Conservation (phyloP, 2,888 invertebrate genomes). For the Drosophila atripex region DNA sequence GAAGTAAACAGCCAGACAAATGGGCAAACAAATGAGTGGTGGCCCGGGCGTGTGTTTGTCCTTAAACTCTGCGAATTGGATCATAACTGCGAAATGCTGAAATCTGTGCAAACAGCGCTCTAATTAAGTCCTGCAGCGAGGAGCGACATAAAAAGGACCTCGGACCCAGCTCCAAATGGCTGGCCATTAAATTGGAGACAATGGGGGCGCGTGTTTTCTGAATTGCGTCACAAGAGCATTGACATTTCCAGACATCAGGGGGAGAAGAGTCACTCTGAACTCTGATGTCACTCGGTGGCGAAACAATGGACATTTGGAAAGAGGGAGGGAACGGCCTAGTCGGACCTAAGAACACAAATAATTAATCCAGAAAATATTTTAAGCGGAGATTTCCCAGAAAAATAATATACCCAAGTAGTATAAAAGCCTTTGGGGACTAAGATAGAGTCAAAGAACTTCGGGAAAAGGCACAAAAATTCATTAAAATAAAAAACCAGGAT, state of each 20-base stretch:
- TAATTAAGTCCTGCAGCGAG: constrained; percentile 79
- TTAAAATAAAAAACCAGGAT: neutral
- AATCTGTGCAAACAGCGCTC: constrained; percentile 79
- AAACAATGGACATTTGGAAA: neutral
- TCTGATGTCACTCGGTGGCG: constrained; percentile 23
- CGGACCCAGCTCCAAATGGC: constrained; percentile 40
- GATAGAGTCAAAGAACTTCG: neutral
- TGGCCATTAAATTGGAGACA: constrained; percentile 51
- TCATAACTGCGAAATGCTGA: constrained; percentile 74
- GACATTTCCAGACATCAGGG: neutral
- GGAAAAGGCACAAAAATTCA: constrained; percentile 2
- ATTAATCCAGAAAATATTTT: too few relatives aligned
- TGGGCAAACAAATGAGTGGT: constrained; percentile 73
- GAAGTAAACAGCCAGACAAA: constrained; percentile 71
- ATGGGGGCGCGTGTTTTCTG: constrained; percentile 40
- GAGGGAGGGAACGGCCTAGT: neutral
- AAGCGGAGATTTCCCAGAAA: too few relatives aligned
- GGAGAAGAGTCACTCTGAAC: too few relatives aligned
- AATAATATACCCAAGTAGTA: neutral
- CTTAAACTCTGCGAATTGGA: constrained; percentile 75
- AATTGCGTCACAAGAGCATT: constrained; percentile 53
- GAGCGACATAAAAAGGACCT: constrained; percentile 52
- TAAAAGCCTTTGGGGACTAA: neutral
- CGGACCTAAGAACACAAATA: too few relatives aligned
- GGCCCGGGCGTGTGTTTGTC: constrained; percentile 64